Conservation (phyloP, 2,888 invertebrate species). For the Monochamus alternatus region DNA sequence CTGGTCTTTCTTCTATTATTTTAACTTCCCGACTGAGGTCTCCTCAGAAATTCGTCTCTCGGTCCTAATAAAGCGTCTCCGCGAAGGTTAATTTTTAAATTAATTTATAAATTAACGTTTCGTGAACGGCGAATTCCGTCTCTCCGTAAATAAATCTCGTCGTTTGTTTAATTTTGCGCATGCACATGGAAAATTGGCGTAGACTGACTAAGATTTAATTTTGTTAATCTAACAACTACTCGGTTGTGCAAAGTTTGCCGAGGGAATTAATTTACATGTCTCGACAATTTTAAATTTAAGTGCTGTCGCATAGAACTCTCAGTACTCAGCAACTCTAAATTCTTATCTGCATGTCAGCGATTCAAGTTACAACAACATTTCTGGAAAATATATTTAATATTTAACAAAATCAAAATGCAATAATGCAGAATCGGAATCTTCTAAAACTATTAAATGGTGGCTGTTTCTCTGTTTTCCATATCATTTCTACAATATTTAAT, state of each 20-base stretch:
- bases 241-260: not conserved
- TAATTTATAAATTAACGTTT: conserved; percentile 38
- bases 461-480: no score
- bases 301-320: not conserved
- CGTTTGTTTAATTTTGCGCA: conserved; percentile 38
- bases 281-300: not conserved
- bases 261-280: not conserved
- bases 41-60: conserved; percentile 46
- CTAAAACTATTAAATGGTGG: no score
- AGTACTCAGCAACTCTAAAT: not conserved
- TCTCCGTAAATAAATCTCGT: conserved; percentile 43
- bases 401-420: no score
- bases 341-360: not conserved
- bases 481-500: no score
- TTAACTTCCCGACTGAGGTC: conserved; percentile 50
- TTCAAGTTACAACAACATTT: not conserved
- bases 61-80: conserved; percentile 32
- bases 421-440: no score
- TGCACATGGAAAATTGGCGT: not conserved
- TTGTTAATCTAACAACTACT: conserved; percentile 11
- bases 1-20: conserved; percentile 59
- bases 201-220: not conserved
- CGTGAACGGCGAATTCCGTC: conserved; percentile 41
- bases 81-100: conserved; percentile 44
- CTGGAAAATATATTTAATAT: not conserved